phyloP scores from a whole-genome alignment of 2,797 vertebrate species.

The Protonibea diacanthus region DNA sequence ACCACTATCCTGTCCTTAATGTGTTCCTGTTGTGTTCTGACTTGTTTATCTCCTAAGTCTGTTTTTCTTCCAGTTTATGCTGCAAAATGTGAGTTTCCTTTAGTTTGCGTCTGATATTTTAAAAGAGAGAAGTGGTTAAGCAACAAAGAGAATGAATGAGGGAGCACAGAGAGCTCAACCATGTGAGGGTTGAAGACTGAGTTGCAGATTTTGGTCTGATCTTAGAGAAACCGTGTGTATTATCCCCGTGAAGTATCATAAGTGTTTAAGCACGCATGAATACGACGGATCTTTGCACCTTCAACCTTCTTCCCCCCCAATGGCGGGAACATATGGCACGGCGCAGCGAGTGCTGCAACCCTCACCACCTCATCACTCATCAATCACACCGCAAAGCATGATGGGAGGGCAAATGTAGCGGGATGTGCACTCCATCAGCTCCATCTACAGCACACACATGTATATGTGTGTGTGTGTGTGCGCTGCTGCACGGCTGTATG shows the following conservation, averaged over 20 bases:
- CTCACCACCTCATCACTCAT: slow-evolving; percentile 59
- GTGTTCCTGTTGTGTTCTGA: no score
- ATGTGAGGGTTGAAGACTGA: background rate
- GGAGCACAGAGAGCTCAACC: background rate
- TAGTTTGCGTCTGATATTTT: no score
- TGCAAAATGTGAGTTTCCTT: no score
- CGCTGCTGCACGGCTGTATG: slow-evolving; percentile 11
- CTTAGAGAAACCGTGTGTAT: no score
- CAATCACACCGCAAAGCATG: slow-evolving; percentile 72
- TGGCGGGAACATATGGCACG: slow-evolving; percentile 47
- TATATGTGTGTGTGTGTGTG: slow-evolving; percentile 1
- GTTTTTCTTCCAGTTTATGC: no score
- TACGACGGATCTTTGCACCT: background rate
- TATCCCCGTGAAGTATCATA: background rate
- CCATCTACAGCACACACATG: slow-evolving; percentile 8
- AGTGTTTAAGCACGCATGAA: background rate
- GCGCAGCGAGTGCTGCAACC: slow-evolving; percentile 47
- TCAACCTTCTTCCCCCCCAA: background rate
- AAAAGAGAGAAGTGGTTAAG: no score
- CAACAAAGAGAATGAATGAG: no score
- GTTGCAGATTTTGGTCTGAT: background rate
- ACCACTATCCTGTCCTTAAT: no score
- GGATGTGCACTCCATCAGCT: slow-evolving; percentile 53
- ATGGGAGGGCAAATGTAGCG: slow-evolving; percentile 62
- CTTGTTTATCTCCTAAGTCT: no score